Base-by-base conservation (phyloP, 2,797 vertebrate species). In the Periophthalmus magnuspinnatus region DNA sequence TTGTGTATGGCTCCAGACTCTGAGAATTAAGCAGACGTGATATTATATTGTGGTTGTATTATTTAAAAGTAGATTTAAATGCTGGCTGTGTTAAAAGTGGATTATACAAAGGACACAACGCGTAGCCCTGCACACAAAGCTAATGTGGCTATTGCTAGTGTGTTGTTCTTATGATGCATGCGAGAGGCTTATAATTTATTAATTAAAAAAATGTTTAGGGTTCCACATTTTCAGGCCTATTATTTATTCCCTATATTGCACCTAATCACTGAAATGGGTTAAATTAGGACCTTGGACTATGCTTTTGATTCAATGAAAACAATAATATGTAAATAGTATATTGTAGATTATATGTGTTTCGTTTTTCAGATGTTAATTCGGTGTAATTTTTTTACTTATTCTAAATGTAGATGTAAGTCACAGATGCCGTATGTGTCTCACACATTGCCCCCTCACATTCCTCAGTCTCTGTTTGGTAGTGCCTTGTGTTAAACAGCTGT, bases 401-500 rank as follows among this genome's bases (percentile, higher is more conserved):
- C 56, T 19, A 34, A 59, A 57, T 33, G 17, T 59, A 7, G 16
- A 6, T 32, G 28, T 55, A 55, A 33, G 16, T 59, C 32, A 59
- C 32, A 34, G 57, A 10, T 17, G 17, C 1, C 3, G 7, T 55
- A 22, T 24, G 54, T 6, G 16, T 6, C 38, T 41, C 38, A 45
- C 41, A 45, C 45, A 41, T 13, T 45, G 13, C 41, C 47, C 45
- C 24, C 17, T 64, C 70, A 69, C 67, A 56, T 66, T 71, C 32
- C 67, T 76, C 69, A 24, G 21, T 21, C 1, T 68, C 7, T 56
- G 41, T 57, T 57, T 47, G 32, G 5, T 50, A 28, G 70, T 75
- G 61, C 28, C 69, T 85, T 84, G 84, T 87, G 75, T 19, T 6
- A 68, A 52, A 34, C 64, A 88, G 82, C 86, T 89, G 85, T 36